Conservation (phyloP, 2,113 vertebrate genomes). For the Hipposideros armiger region DNA sequence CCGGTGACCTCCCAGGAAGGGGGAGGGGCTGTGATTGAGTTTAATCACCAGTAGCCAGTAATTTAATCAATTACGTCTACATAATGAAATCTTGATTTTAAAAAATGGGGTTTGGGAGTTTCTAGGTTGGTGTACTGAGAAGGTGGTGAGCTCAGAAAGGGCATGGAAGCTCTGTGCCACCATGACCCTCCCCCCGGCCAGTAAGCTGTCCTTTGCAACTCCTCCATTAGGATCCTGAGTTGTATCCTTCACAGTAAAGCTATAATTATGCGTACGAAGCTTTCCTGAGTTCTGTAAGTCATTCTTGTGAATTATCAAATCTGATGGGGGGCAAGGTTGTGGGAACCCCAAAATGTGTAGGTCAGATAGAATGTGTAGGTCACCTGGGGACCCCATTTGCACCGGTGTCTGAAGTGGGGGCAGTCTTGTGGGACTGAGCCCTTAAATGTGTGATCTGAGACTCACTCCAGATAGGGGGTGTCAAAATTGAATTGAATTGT, state of each 20-base stretch:
- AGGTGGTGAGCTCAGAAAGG: neutral
- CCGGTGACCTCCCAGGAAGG: neutral
- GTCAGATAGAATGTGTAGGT: neutral
- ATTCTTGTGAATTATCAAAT: neutral
- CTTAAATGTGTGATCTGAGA: neutral
- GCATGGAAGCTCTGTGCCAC: too few species aligned
- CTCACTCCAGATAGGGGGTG: neutral
- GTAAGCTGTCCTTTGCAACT: rapidly evolving
- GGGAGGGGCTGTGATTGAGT: neutral
- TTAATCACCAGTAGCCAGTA: neutral
- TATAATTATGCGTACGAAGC: rapidly evolving
- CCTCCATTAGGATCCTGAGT: rapidly evolving
- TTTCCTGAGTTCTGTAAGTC: neutral
- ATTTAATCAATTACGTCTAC: neutral
- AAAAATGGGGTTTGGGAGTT: neutral
- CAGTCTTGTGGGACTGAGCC: neutral
- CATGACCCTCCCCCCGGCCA: neutral
- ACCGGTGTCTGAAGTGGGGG: neutral
- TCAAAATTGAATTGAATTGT: neutral
- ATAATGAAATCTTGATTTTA: neutral
- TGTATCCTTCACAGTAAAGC: neutral
- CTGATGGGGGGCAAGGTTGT: neutral
- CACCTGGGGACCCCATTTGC: too few species aligned
- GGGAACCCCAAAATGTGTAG: rapidly evolving
- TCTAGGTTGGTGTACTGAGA: too few species aligned